Percentiles rank a stretch among this genome's conserved stretches.
Conservation (phyloP, 2,113 vertebrate genomes). For the Caranx melampygus region DNA sequence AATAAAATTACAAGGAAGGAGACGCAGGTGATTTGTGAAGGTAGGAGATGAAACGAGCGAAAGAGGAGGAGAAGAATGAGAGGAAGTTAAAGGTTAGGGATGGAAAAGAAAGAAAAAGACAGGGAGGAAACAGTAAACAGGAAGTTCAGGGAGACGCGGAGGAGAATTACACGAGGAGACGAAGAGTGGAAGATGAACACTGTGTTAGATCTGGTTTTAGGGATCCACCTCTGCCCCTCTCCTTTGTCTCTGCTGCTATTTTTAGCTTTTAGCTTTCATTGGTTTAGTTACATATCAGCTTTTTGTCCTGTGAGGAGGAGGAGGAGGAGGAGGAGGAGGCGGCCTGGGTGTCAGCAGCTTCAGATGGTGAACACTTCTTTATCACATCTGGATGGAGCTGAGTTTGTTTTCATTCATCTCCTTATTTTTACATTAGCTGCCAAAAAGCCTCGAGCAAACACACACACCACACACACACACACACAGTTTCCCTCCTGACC, state of each 20-base stretch:
- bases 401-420: background rate
- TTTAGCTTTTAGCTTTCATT: slow-evolving; percentile 29
- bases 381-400: too few relatives aligned
- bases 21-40: background rate
- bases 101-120: too few relatives aligned
- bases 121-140: too few relatives aligned
- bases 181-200: background rate
- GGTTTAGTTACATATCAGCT: slow-evolving; percentile 30
- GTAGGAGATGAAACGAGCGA: background rate
- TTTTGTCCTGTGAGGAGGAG: slow-evolving; percentile 29
- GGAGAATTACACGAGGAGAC: background rate
- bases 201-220: too few relatives aligned
- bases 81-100: background rate
- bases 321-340: background rate
- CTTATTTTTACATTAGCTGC: background rate
- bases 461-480: too few relatives aligned
- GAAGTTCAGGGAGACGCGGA: too few relatives aligned
- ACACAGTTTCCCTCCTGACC: background rate
- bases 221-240: background rate
- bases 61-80: background rate
- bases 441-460: slow-evolving; percentile 17
- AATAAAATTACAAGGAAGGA: background rate
- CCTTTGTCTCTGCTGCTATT: background rate
- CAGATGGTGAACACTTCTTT: slow-evolving; percentile 25
- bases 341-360: slow-evolving; percentile 41